A percentile compares a stretch with the other conserved stretches of the same genome.
phyloP scores from a whole-genome alignment of 2,113 vertebrate genomes.

The Rhagologus leucostigma region DNA sequence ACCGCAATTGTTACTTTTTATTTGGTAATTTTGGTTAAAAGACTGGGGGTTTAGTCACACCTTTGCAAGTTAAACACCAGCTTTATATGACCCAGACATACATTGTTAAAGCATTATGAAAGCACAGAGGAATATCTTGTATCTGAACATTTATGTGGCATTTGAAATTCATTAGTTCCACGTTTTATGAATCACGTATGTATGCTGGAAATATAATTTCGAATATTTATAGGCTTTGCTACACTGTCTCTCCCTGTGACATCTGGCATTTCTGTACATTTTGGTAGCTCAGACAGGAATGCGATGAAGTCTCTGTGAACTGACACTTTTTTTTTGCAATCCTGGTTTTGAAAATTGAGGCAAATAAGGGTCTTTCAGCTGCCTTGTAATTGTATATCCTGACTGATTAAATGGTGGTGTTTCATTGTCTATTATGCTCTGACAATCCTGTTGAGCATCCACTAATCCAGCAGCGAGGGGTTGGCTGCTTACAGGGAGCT shows the following conservation, averaged over 20 bases:
- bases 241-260: not conserved
- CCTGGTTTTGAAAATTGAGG: not conserved
- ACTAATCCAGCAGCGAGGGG: not conserved
- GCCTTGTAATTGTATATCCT: not conserved
- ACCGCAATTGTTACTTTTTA: not conserved
- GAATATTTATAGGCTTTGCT: not conserved
- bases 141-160: not conserved
- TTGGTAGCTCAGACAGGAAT: not conserved
- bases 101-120: not conserved
- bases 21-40: not conserved
- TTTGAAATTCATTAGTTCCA: not conserved
- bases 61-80: not conserved
- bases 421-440: not conserved
- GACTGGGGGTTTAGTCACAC: not conserved
- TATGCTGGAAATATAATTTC: not conserved
- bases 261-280: not conserved
- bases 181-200: not conserved
- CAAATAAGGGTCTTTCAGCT: not conserved
- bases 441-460: not conserved
- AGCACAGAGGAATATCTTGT: not conserved
- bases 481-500: not conserved
- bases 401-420: not conserved
- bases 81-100: not conserved
- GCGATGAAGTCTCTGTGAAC: not conserved
- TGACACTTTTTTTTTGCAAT: not conserved